Base-by-base conservation (phyloP, 2,797 vertebrate species). In the Telmatherina bonti region DNA sequence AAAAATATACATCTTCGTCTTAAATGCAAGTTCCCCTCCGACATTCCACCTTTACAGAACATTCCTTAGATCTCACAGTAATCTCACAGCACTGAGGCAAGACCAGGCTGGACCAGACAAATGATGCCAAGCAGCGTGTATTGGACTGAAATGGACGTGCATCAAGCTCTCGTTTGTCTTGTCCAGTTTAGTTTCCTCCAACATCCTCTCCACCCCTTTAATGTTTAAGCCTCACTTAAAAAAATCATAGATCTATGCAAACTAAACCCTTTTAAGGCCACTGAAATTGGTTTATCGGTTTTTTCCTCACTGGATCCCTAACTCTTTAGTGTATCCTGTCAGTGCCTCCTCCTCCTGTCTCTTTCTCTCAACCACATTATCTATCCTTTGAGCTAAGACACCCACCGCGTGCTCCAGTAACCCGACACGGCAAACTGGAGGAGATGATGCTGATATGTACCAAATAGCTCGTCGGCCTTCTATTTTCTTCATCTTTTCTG, bases 401-500 rank as follows among this genome's bases (percentile, higher is more conserved):
- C 49, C 67, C 54, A 73, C 57, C 38, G 47, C 56, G 43, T 35
- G 55, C 60, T 66, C 62, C 31, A 65, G 62, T 38, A 75, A 45
- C 29, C 76, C 49, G 33, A 77, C 38, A 65, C 61, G 62, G 22
- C 38, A 41, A 85, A 68, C 59, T 69, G 30, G 35, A 82, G 77
- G 60, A 79, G 74, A 61, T 70, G 74, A 79, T 71, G 67, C 52
- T 59, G 60, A 74, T 73, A 63, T 74, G 56, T 74, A 66, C 67
- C 49, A 65, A 67, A 55, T 29, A 54, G 54, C 20, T 53, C 38
- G 64, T 53, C 49, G 11, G 60, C 12, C 33, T 75, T 41, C 22
- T 10, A 58, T 43, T 29, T 52, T 62, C 35, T 76, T 85, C 22
- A 52, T 79, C 80, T 85, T 85, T 72, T 90, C 89, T 92, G 93